phyloP scores from a whole-genome alignment of 2,888 invertebrate genomes.

The Ernsta delagoae region DNA sequence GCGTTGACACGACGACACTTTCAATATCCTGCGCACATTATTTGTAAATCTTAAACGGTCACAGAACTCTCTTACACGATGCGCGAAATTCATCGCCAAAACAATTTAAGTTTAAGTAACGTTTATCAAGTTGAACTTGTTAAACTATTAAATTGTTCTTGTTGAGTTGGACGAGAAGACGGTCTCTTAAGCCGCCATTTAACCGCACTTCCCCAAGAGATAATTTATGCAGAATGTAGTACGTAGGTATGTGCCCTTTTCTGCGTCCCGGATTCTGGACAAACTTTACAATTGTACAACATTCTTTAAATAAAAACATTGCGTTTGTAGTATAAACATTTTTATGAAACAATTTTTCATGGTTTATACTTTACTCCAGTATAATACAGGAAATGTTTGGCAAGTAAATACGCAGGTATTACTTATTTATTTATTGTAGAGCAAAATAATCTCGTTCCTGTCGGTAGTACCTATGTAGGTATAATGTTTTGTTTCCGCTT shows the following conservation, averaged over 20 bases:
- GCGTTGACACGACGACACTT: no score
- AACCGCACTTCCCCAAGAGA: conserved; percentile 46
- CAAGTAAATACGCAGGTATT: neutral
- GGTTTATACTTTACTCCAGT: no score
- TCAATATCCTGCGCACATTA: conserved; percentile 11
- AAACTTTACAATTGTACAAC: conserved; percentile 10
- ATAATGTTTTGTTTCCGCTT: neutral
- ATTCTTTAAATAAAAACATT: neutral
- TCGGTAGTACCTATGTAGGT: neutral
- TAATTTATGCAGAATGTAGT: conserved; percentile 44
- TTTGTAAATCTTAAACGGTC: conserved; percentile 11
- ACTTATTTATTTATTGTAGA: neutral
- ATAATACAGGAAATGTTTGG: neutral
- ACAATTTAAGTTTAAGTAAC: conserved; percentile 53
- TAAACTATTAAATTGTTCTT: conserved; percentile 65
- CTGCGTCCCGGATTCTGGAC: conserved; percentile 10
- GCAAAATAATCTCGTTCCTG: neutral
- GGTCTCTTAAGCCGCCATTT: conserved; percentile 47
- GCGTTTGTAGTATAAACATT: neutral
- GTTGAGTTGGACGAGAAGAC: conserved; percentile 55
- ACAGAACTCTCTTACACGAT: conserved; percentile 28
- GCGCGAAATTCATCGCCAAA: conserved; percentile 58
- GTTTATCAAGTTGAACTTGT: conserved; percentile 60
- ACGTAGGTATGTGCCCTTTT: conserved; percentile 34
- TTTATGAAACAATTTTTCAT: no score